Evolutionary conservation across 2,113 vertebrate species (phyloP), one percentile per base, ranked within the genome.

Genomic region (Oreochromis spilurus): DNA sequence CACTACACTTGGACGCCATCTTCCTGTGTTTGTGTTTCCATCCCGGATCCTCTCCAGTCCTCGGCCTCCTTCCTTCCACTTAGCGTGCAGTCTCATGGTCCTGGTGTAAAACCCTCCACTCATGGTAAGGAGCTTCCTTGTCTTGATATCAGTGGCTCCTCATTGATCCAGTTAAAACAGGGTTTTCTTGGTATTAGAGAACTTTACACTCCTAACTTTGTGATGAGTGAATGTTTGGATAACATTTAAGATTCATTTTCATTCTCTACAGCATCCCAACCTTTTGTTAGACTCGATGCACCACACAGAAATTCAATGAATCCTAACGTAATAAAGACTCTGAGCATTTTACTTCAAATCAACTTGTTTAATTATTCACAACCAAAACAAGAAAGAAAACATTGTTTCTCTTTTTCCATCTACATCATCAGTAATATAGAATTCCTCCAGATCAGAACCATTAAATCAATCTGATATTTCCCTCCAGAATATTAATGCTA

Each of bases 291-390:
- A 70, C n/a, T 43, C 43, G 4, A 29, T 50, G 43, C 24, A 19
- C 9, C 3, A 6, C 70, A 50, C 24, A 50, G 43, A 29, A 75
- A 48, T 0, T 72, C 14, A 9, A 17, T 48, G 4, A 75, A 29
- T 31, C 21, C 8, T 48, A 11, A 77, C 2, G 17, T 12, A 90
- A 82, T 80, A 11, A 84, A 45, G 50, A 89, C 79, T 57, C 83
- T 26, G 45, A 60, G 14, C 19, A 10, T 40, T 81, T 72, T 1
- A 2, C 60, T 94, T 91, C 84, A 93, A 93, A 94, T 95, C 93
- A 95, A 94, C 84, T 91, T 94, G 92, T 96, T 96, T 96, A 95
- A 90, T 95, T 96, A 91, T 93, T 91, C 92, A 95, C 95, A 96
- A 90, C 84, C 86, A 91, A 87, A 92, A 91, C 87, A 62, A 87